These are phyloP conservation scores for Leucoptera coffeella DNA, from an alignment of 2,888 invertebrate species.

Conservation along the genomic window DNA sequence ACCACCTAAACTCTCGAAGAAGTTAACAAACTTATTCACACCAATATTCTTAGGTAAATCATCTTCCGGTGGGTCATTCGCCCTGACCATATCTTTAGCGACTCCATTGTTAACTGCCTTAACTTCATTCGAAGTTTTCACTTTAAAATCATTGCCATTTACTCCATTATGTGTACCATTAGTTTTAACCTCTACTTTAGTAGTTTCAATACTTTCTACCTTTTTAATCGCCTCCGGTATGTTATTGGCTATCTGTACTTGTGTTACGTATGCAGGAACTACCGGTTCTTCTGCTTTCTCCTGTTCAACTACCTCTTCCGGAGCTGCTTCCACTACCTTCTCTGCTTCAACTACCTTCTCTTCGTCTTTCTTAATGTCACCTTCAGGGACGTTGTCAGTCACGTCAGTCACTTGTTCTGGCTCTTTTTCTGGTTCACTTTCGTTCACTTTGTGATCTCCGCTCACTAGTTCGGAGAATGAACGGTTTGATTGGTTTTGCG, in stretches of 20 bases:
- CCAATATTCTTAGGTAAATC: constrained; percentile 44
- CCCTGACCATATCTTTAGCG: constrained; percentile 36
- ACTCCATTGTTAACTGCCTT: constrained; percentile 33
- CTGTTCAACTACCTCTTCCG: constrained; percentile 6
- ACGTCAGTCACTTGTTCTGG: not conserved
- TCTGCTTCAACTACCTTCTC: too few species aligned
- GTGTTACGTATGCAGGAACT: too few species aligned
- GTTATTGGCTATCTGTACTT: too few species aligned
- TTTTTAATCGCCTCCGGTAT: constrained; percentile 6
- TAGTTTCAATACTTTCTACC: constrained; percentile 6
- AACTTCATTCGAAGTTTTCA: constrained; percentile 33
- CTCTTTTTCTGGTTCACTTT: too few species aligned
- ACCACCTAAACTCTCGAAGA: constrained; percentile 41
- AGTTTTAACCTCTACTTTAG: not conserved
- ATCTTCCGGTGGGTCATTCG: constrained; percentile 41
- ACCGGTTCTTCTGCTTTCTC: constrained; percentile 4
- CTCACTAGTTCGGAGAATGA: too few species aligned
- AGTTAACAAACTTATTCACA: constrained; percentile 43
- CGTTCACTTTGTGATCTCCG: too few species aligned
- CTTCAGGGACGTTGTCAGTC: not conserved
- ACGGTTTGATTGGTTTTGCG: constrained; percentile 8
- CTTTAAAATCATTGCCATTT: constrained; percentile 8
- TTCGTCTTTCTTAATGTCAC: too few species aligned
- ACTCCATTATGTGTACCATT: constrained; percentile 9
- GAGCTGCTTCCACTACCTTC: constrained; percentile 4